Percentiles rank a stretch among this genome's conserved stretches.
Evolutionary conservation across 2,888 invertebrate species (phyloP).

Genomic region (Hirtodrosophila histrioides): DNA sequence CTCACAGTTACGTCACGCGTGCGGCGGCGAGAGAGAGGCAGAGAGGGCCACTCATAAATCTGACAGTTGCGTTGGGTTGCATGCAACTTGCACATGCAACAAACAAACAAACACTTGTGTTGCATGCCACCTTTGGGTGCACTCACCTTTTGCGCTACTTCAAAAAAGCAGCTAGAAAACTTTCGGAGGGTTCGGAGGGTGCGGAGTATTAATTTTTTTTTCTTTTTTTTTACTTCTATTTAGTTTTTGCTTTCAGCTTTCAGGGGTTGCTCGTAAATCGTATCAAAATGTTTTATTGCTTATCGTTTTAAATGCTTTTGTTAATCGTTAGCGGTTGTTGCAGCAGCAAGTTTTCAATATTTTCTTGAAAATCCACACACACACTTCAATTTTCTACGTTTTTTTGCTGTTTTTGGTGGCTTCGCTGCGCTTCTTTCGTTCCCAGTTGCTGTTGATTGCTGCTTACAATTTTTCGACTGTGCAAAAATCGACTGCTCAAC

Average conservation of each 20-base stretch:
- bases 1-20: slow-evolving; percentile 49
- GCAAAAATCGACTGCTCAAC: slow-evolving; percentile 69
- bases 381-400: neutral
- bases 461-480: slow-evolving; percentile 71
- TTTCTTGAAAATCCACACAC: neutral
- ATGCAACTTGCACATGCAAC: slow-evolving; percentile 36
- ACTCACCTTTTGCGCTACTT: slow-evolving; percentile 65
- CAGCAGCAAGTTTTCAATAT: neutral
- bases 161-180: slow-evolving; percentile 17
- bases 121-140: slow-evolving; percentile 40
- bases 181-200: slow-evolving; percentile 30
- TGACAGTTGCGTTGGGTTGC: slow-evolving; percentile 21
- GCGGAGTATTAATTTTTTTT: too few relatives aligned
- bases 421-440: slow-evolving; percentile 49
- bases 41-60: slow-evolving; percentile 3
- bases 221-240: slow-evolving; percentile 1
- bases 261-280: slow-evolving; percentile 42
- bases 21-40: neutral
- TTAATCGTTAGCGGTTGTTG: slow-evolving; percentile 5
- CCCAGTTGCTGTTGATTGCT: slow-evolving; percentile 62
- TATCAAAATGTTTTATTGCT: slow-evolving; percentile 41
- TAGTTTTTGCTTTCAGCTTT: too few relatives aligned
- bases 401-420: slow-evolving; percentile 31
- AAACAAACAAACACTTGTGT: neutral
- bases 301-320: slow-evolving; percentile 43